Base-by-base conservation (phyloP, 2,888 invertebrate species). In the Drosophila meridionalis region DNA sequence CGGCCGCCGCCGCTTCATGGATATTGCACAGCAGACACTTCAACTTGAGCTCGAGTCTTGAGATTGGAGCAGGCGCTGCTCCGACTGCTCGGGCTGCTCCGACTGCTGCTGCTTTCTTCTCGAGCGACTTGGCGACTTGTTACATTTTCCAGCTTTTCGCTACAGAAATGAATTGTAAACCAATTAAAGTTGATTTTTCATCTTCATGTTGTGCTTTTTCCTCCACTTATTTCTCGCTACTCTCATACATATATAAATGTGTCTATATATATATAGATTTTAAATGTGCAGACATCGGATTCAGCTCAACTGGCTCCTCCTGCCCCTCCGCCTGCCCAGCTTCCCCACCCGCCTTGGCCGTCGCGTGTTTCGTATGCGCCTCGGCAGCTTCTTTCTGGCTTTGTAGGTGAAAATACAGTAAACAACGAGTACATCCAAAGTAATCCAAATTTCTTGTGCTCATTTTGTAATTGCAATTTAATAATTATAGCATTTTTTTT, bases 391-490 rank as follows among this genome's bases (percentile, higher is more conserved):
- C 58, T 59, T 72, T 63, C 68, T 66, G 50, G 73, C 45, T 77
- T 78, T 78, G 84, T 85, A 84, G 84, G 84, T 87, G 88, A 85
- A 85, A 87, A 87, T 82, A 82, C 82, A 72, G 88, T 87, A 80
- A 80, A 50, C 56, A 55, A 65, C 68, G 65, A 76, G 67, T 53
- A 78, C 56, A 59, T 53, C 45, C 43, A 61, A 48, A 45, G 61
- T 61, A 59, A 64, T 68, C 76, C 61, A 64, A 67, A 65, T 67
- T 71, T 66, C 53, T 63, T 75, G 74, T 79, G 75, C 77, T 65
- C 77, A 75, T 65, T 67, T 70, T 72, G 56, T 59, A 63, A 67
- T 81, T 73, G 73, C 75, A 74, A 67, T 80, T 79, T 78, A 85
- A 90, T 88, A 86, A 88, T 80, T 88, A 77, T 76, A 59, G 52